Base-by-base conservation (phyloP, 1,140 invertebrate species). In the Cephus cinctus region DNA sequence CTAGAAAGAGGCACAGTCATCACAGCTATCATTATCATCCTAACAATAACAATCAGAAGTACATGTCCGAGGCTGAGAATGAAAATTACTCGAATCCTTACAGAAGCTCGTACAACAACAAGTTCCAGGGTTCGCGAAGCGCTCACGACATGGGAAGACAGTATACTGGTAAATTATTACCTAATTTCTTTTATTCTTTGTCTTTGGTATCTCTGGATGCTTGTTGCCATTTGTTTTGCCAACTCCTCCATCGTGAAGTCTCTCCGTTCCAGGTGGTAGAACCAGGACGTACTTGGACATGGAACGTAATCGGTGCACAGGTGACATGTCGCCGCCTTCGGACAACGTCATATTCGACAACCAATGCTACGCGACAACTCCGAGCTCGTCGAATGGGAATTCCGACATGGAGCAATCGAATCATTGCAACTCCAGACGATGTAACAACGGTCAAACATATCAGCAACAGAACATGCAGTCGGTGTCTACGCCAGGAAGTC, bases 271-370 rank as follows among this genome's bases (percentile, higher is more conserved):
- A 75, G 77, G 63, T 69, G 77, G 77, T 56, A 76, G 81, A 57
- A 71, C 69, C 52, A 72, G 86, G 50, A 78, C 92, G 48, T 93
- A 92, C 71, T 81, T 94, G 73, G 92, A 94, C 78, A 81, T 92
- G 73, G 88, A 91, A 72, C 79, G 86, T 42, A 82, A 83, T 74
- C 79, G 79, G 45, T 79, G 78, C 69, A 81, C 81, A 71, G 81
- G 83, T 67, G 90, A 92, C 65, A 79, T 87, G 52, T 93, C 90
- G 5, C 91, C 91, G 46, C 89, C 91, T 2, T 94, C 91, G 36
- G 91, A 95, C 72, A 92, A 93, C 72, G 89, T 92, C 19, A 86
- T 94, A 71, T 94, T 94, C 73, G 92, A 95, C 80, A 92, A 94
- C 77, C 90, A 92, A 65, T 94, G 91, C 77, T 95, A 94, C 77